These are phyloP conservation scores for Gephyroberyx darwinii DNA, from an alignment of 2,797 vertebrate species.

Conservation along the genomic window DNA sequence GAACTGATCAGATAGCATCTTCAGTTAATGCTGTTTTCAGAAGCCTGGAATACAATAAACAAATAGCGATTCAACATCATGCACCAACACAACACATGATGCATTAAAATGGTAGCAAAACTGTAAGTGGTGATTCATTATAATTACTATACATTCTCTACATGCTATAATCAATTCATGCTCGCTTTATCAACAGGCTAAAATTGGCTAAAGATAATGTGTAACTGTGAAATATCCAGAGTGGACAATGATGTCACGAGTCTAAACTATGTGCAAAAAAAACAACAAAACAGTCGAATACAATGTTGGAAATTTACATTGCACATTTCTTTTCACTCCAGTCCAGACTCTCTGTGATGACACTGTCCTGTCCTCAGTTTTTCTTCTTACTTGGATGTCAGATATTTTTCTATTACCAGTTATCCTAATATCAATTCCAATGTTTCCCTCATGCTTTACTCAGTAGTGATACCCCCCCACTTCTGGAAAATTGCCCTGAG, in stretches of 20 bases:
- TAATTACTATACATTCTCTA: neutral
- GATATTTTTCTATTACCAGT: no score
- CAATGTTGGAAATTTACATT: no score
- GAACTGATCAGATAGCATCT: slow-evolving; percentile 27
- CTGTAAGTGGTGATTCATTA: neutral
- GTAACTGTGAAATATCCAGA: neutral
- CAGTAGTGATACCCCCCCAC: no score
- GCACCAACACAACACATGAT: slow-evolving; percentile 9
- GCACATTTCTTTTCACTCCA: no score
- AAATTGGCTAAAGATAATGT: neutral
- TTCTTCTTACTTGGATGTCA: no score
- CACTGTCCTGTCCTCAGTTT: no score
- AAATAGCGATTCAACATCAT: neutral
- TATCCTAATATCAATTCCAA: no score
- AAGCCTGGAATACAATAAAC: slow-evolving; percentile 69
- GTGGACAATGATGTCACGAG: neutral
- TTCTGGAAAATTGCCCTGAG: no score
- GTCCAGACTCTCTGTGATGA: no score
- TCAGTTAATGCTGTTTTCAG: slow-evolving; percentile 83
- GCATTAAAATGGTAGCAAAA: neutral
- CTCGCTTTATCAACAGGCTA: neutral
- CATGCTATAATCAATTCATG: neutral
- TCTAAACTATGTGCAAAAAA: neutral
- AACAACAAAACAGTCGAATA: neutral
- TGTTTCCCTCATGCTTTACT: no score